Evolutionary conservation across 1,140 invertebrate species (phyloP).

Genomic region (Eciton burchellii): DNA sequence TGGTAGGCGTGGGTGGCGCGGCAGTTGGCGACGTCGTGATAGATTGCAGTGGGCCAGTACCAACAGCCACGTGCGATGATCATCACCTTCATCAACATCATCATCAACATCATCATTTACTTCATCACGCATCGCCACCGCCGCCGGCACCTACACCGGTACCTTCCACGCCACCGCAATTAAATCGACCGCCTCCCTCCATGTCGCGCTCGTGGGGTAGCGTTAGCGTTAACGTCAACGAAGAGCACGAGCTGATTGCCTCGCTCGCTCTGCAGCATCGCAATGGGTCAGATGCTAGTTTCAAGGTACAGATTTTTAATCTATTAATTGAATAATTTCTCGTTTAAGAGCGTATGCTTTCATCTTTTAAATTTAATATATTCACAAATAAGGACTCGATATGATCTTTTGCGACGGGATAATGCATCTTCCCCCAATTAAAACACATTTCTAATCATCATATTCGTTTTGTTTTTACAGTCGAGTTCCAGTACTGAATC

Average conservation of each 20-base stretch:
- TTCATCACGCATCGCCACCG: constrained; percentile 68
- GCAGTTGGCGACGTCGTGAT: constrained; percentile 82
- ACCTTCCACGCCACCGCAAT: constrained; percentile 83
- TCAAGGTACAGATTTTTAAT: constrained; percentile 88
- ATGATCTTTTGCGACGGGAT: too few relatives aligned
- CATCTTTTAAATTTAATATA: too few relatives aligned
- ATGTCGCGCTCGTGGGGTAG: constrained; percentile 87
- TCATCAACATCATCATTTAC: constrained; percentile 78
- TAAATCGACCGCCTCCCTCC: constrained; percentile 84
- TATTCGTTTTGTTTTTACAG: constrained; percentile 84
- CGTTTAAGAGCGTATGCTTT: too few relatives aligned
- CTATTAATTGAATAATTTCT: too few relatives aligned
- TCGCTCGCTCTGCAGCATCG: constrained; percentile 89
- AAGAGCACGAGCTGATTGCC: constrained; percentile 87
- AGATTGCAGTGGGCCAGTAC: constrained; percentile 85
- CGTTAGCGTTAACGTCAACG: constrained; percentile 84
- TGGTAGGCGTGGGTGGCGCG: constrained; percentile 67
- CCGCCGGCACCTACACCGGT: constrained; percentile 67
- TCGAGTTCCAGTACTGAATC: constrained; percentile 98
- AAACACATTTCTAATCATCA: too few relatives aligned
- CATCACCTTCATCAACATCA: constrained; percentile 79
- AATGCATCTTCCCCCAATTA: too few relatives aligned
- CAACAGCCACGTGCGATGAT: constrained; percentile 82
- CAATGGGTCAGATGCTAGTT: constrained; percentile 94
- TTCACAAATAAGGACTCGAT: too few relatives aligned